phyloP scores from a whole-genome alignment of 2,797 vertebrate genomes.

The Columba guinea region DNA sequence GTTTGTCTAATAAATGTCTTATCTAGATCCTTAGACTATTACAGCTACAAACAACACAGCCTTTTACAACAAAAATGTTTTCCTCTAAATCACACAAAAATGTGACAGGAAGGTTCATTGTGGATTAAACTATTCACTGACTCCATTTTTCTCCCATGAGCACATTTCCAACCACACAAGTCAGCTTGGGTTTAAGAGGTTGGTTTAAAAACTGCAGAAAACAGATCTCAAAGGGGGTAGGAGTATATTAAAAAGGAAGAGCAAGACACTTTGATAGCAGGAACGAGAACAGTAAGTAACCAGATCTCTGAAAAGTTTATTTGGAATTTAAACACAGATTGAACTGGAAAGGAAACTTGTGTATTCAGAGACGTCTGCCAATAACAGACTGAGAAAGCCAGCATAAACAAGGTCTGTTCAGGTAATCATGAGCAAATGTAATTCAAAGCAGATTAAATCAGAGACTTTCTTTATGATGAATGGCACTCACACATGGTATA shows the following conservation, averaged over 20 bases:
- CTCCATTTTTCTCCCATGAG: background rate
- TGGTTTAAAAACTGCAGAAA: constrained; percentile 1
- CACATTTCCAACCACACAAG: background rate
- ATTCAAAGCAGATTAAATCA: constrained; percentile 34
- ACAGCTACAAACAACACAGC: constrained; percentile 29
- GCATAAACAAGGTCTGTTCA: constrained; percentile 35
- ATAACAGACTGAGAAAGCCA: background rate
- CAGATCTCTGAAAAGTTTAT: background rate
- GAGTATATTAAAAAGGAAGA: background rate
- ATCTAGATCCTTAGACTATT: constrained; percentile 12
- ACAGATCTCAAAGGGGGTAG: background rate
- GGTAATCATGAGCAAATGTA: constrained; percentile 30
- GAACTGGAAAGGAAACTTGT: background rate
- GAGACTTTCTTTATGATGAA: background rate
- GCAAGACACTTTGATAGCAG: background rate
- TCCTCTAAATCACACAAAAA: constrained; percentile 31
- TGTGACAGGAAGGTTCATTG: background rate
- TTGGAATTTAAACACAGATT: background rate
- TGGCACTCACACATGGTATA: background rate
- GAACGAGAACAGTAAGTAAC: background rate
- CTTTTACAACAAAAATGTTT: constrained; percentile 15
- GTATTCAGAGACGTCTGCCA: background rate
- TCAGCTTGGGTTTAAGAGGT: constrained; percentile 4
- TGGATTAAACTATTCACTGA: constrained; percentile 28
- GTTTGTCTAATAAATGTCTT: constrained; percentile 47